These are phyloP conservation scores for Lydus trimaculatus DNA, from an alignment of 2,888 invertebrate species.

Conservation along the genomic window DNA sequence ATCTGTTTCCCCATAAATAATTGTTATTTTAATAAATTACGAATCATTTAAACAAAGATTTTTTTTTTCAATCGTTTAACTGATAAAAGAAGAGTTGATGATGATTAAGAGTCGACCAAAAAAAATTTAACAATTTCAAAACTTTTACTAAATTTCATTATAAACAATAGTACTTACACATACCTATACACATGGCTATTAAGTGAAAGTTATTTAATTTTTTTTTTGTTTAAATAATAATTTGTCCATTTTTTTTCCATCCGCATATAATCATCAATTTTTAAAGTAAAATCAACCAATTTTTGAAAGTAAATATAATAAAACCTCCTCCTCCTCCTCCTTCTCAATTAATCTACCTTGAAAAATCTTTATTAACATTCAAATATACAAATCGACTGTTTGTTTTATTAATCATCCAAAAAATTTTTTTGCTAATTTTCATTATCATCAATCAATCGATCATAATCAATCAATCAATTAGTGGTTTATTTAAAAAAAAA, in stretches of 20 bases:
- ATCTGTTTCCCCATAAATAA: no score
- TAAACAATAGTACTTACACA: no score
- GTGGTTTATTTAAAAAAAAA: background rate
- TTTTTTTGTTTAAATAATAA: background rate
- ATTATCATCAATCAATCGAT: background rate
- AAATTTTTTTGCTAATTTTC: background rate
- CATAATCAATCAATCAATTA: background rate
- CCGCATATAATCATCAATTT: background rate
- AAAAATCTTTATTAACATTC: background rate
- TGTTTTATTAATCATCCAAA: background rate
- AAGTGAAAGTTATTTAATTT: constrained; percentile 1
- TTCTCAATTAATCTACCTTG: background rate
- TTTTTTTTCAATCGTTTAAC: no score
- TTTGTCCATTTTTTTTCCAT: background rate
- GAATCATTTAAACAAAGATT: background rate
- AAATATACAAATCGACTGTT: background rate
- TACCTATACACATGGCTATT: no score
- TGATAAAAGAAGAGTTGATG: no score
- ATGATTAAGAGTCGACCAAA: no score
- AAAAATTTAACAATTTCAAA: background rate
- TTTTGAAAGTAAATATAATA: background rate
- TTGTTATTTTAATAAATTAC: background rate
- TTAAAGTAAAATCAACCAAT: background rate
- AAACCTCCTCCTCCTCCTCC: background rate
- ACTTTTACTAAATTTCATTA: background rate